Evolutionary conservation across 2,888 invertebrate species (phyloP).

Genomic region (Drosophila falleni): DNA sequence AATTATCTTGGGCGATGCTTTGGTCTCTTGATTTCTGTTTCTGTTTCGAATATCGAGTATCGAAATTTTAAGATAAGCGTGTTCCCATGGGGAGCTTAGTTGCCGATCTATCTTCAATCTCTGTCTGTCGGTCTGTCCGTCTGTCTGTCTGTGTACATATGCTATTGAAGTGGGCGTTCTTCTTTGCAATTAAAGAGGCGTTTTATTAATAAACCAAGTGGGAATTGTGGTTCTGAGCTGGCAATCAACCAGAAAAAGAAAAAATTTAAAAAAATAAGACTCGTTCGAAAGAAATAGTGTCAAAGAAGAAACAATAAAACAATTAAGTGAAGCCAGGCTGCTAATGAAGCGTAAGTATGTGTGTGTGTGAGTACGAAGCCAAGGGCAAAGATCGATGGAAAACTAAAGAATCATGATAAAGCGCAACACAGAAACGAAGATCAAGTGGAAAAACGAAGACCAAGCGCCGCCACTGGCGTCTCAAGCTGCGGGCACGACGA

Average conservation of each 20-base stretch:
- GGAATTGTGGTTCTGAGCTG: conserved; percentile 43
- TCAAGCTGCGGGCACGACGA: conserved; percentile 56
- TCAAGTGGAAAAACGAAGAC: conserved; percentile 44
- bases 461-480: conserved; percentile 40
- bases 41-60: conserved; percentile 1
- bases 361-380: conserved; percentile 20
- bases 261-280: conserved; percentile 11
- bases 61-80: conserved; percentile 13
- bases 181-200: conserved; percentile 67
- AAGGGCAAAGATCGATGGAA: conserved; percentile 62
- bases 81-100: conserved; percentile 25
- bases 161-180: conserved; percentile 66
- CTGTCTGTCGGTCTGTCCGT: conserved; percentile 7
- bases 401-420: conserved; percentile 39
- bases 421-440: conserved; percentile 19
- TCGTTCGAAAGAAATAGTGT: conserved; percentile 52
- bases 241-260: conserved; percentile 13
- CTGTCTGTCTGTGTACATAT: conserved; percentile 40
- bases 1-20: conserved; percentile 60
- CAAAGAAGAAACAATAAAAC: conserved; percentile 61
- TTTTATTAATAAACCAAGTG: conserved; percentile 58
- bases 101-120: conserved; percentile 28
- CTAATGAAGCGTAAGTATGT: conserved; percentile 60
- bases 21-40: conserved; percentile 40
- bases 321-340: conserved; percentile 57